Conservation (phyloP, 1,140 invertebrate species). For the Zaprionus gabonicus region DNA sequence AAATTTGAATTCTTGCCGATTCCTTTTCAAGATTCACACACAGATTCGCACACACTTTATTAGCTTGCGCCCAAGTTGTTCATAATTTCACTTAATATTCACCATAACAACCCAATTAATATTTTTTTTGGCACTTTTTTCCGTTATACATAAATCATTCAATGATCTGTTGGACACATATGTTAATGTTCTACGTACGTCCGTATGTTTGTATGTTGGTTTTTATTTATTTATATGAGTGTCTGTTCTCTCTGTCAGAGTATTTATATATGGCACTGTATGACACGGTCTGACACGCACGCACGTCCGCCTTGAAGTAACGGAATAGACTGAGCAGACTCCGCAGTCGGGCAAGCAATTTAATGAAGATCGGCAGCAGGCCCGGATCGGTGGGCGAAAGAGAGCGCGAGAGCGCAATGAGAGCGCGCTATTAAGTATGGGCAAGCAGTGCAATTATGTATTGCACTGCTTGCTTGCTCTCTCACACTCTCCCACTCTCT, state of each 20-base stretch:
- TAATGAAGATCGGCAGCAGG: constrained; percentile 39
- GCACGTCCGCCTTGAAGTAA: constrained; percentile 65
- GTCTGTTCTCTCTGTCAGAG: constrained; percentile 17
- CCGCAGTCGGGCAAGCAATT: constrained; percentile 34
- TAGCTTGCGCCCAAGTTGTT: constrained; percentile 1
- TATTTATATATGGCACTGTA: constrained; percentile 14
- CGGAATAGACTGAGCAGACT: constrained; percentile 57
- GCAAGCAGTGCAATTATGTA: constrained; percentile 20
- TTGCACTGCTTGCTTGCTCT: background rate
- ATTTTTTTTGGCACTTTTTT: constrained; percentile 13
- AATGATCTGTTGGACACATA: constrained; percentile 27
- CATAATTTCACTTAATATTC: constrained; percentile 35
- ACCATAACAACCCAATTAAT: constrained; percentile 39
- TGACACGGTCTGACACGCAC: constrained; percentile 14
- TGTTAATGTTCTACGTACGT: constrained; percentile 28
- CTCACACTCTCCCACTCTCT: background rate
- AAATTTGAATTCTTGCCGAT: constrained; percentile 42
- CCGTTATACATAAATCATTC: constrained; percentile 22
- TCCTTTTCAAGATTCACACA: constrained; percentile 20
- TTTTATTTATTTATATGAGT: constrained; percentile 18
- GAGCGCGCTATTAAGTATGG: constrained; percentile 9
- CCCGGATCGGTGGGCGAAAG: constrained; percentile 2
- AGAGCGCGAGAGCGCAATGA: constrained; percentile 5
- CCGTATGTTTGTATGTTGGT: background rate
- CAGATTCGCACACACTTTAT: constrained; percentile 11